A percentile compares a stretch with the other conserved stretches of the same genome.
These are phyloP conservation scores for Metaphire vulgaris DNA, from an alignment of 1,140 invertebrate species.

Conservation along the genomic window DNA sequence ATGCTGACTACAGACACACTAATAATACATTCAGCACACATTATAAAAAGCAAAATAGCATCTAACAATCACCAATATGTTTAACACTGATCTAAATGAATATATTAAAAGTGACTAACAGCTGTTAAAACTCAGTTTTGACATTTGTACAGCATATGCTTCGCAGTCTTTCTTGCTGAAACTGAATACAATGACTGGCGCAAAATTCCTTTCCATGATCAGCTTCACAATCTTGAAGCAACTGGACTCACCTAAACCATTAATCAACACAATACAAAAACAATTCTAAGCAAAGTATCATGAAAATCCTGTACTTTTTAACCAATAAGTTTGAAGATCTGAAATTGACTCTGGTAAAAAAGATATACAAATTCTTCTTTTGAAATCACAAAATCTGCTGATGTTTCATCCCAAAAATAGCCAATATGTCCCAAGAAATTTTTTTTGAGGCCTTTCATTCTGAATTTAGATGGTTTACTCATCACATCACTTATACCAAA, in stretches of 20 bases:
- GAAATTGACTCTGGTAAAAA: not conserved
- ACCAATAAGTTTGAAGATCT: not conserved
- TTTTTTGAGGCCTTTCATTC: too few species aligned
- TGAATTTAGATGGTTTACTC: too few species aligned
- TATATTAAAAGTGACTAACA: conserved; percentile 55
- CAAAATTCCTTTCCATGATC: conserved; percentile 96
- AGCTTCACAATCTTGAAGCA: conserved; percentile 98
- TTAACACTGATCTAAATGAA: too few species aligned
- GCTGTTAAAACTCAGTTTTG: conserved; percentile 93
- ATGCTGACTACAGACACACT: too few species aligned
- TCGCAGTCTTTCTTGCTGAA: conserved; percentile 99
- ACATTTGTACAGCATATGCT: conserved; percentile 89
- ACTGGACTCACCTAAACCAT: conserved; percentile 62
- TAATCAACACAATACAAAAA: conserved; percentile 10
- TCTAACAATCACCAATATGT: too few species aligned
- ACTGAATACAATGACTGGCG: conserved; percentile 97
- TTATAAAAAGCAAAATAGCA: too few species aligned
- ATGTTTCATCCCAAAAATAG: too few species aligned
- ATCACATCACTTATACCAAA: too few species aligned
- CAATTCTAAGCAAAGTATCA: conserved; percentile 17
- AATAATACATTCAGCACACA: too few species aligned
- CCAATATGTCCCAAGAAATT: too few species aligned
- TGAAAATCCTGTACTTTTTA: not conserved
- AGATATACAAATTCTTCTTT: too few species aligned
- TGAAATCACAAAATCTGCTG: too few species aligned